Evolutionary conservation across 1,140 invertebrate genomes (phyloP).

Genomic region (Brachionus paranguensis): DNA sequence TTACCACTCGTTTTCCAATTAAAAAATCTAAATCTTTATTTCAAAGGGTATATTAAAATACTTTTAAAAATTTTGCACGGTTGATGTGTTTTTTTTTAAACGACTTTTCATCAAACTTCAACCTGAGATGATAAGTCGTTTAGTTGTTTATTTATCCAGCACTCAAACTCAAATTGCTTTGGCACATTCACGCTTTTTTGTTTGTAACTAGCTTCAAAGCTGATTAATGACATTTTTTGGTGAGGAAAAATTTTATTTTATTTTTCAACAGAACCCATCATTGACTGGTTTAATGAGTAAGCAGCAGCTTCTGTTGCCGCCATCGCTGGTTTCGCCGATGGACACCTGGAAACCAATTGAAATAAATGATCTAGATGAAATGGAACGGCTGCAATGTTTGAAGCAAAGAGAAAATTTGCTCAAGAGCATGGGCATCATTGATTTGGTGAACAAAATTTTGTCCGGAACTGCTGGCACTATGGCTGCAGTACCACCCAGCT

Average conservation of each 20-base stretch:
- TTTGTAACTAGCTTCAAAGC: background rate
- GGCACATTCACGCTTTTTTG: background rate
- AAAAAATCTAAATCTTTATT: constrained; percentile 10
- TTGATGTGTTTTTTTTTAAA: background rate
- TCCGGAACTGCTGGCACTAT: constrained; percentile 12
- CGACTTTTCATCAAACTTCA: background rate
- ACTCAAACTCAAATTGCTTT: background rate
- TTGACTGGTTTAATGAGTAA: background rate
- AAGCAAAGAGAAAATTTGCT: constrained; percentile 55
- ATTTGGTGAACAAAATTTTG: constrained; percentile 4
- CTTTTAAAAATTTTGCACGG: background rate
- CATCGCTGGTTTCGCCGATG: background rate
- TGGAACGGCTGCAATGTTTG: constrained; percentile 52
- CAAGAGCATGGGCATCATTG: constrained; percentile 44
- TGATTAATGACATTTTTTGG: background rate
- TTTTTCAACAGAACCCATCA: background rate
- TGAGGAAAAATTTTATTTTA: background rate
- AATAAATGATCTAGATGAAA: constrained; percentile 54
- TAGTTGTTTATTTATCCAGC: background rate
- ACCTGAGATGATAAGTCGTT: background rate
- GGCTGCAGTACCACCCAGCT: background rate
- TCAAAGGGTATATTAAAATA: constrained; percentile 17
- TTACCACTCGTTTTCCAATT: constrained; percentile 1
- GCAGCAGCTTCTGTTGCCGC: background rate
- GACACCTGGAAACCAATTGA: constrained; percentile 27